These are phyloP conservation scores for Cheirogaleus major DNA, from an alignment of 2,797 vertebrate genomes.

Conservation along the genomic window DNA sequence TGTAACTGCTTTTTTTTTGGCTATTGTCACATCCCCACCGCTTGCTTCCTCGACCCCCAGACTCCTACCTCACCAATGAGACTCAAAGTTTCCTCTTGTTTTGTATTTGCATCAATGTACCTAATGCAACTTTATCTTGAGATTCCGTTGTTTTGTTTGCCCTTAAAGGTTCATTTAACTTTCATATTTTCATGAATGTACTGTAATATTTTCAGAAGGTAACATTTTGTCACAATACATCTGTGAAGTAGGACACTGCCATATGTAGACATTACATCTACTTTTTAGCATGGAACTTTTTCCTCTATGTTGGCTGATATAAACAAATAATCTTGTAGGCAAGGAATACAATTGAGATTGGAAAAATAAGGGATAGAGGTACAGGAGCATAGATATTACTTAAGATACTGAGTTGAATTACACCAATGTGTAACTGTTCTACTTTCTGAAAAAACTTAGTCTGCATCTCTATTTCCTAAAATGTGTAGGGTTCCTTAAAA, in stretches of 20 bases:
- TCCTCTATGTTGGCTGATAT: not conserved
- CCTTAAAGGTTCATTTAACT: not conserved
- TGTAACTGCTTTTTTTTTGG: conserved; percentile 51
- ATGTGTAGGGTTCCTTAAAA: not conserved
- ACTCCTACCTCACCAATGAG: not conserved
- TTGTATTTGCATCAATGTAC: not conserved
- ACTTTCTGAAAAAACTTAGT: not conserved
- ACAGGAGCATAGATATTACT: not conserved
- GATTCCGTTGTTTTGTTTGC: not conserved
- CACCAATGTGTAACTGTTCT: not conserved
- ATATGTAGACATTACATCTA: not conserved
- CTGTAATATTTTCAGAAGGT: not conserved
- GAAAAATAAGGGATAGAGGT: not conserved
- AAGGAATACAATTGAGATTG: not conserved
- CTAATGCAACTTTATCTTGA: not conserved
- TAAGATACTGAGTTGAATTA: not conserved
- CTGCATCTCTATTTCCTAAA: not conserved
- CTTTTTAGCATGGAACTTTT: not conserved
- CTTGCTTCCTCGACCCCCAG: rapidly evolving
- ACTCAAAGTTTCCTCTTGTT: not conserved
- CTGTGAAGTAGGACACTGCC: not conserved
- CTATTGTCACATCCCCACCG: not conserved
- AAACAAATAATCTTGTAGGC: not conserved
- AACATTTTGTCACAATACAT: not conserved
- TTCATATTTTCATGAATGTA: not conserved